Percentiles rank a stretch among this genome's conserved stretches.
These are phyloP conservation scores for Oxytorus armatus DNA, from an alignment of 2,888 invertebrate species.

Conservation along the genomic window DNA sequence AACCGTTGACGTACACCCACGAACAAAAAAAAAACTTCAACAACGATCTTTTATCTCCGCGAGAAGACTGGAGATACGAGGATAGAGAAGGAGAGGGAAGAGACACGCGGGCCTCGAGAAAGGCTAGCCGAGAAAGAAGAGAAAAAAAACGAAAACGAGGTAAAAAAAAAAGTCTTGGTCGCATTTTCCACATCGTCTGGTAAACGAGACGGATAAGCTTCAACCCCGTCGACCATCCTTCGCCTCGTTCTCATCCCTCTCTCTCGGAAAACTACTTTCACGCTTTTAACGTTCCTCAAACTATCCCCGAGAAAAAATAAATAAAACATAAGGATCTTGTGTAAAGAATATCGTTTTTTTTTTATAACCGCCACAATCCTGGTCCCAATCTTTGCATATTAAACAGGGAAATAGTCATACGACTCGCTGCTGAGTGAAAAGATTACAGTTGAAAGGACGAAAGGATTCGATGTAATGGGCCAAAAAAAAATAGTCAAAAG, in stretches of 20 bases:
- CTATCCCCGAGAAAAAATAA: constrained; percentile 24
- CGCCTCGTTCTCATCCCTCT: constrained; percentile 2
- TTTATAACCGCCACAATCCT: constrained; percentile 3
- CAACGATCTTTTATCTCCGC: constrained; percentile 11
- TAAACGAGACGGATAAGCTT: constrained; percentile 54
- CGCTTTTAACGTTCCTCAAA: constrained; percentile 31
- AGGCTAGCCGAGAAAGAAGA: constrained; percentile 12
- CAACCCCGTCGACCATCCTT: neutral
- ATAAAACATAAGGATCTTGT: neutral
- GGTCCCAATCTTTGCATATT: neutral
- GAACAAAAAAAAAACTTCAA: neutral
- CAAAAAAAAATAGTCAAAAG: neutral
- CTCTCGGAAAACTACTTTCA: constrained; percentile 35
- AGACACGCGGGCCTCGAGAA: constrained; percentile 7
- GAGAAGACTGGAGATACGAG: neutral
- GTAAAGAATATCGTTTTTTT: constrained; percentile 16
- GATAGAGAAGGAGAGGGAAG: neutral
- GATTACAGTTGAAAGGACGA: constrained; percentile 1
- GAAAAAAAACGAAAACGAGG: too few species aligned
- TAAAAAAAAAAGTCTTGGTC: constrained; percentile 17
- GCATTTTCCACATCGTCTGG: constrained; percentile 25
- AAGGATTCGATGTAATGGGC: neutral
- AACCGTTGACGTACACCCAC: constrained; percentile 1
- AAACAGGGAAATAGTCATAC: too few species aligned
- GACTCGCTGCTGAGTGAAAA: neutral